Percentiles rank a stretch among this genome's conserved stretches.
These are phyloP conservation scores for Cataglyphis livida DNA, from an alignment of 2,888 invertebrate species.

Conservation along the genomic window DNA sequence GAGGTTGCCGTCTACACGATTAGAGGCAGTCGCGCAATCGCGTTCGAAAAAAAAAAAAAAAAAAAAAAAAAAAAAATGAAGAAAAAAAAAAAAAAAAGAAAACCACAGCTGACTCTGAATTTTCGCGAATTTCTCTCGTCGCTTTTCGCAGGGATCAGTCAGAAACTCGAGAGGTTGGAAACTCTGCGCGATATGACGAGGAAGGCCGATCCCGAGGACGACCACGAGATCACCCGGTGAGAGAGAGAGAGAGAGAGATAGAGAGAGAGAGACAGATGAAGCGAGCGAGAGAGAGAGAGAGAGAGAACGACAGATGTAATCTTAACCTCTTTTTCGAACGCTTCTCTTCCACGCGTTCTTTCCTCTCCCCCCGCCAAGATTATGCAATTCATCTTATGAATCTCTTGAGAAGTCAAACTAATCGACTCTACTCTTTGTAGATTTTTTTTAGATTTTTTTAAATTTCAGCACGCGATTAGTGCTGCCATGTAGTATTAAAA, in stretches of 20 bases:
- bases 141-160: constrained; percentile 89
- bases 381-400: constrained; percentile 67
- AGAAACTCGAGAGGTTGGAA: constrained; percentile 93
- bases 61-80: too few relatives aligned
- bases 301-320: background rate
- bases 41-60: too few relatives aligned
- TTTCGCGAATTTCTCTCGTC: background rate
- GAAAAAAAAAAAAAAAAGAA: background rate
- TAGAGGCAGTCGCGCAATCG: too few relatives aligned
- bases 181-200: constrained; percentile 90
- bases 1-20: background rate
- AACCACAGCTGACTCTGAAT: background rate
- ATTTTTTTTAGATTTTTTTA: background rate
- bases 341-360: constrained; percentile 46
- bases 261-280: too few relatives aligned
- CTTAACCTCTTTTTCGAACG: constrained; percentile 58
- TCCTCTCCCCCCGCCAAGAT: constrained; percentile 49
- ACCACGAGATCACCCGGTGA: constrained; percentile 84
- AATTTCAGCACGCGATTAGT: background rate
- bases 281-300: background rate
- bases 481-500: background rate
- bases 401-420: background rate
- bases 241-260: constrained; percentile 57
- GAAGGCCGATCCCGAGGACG: constrained; percentile 89
- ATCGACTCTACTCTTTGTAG: background rate